Percentiles rank a stretch among this genome's conserved stretches.
Conservation (phyloP, 2,888 invertebrate genomes). For the Spilosoma lubricipeda region DNA sequence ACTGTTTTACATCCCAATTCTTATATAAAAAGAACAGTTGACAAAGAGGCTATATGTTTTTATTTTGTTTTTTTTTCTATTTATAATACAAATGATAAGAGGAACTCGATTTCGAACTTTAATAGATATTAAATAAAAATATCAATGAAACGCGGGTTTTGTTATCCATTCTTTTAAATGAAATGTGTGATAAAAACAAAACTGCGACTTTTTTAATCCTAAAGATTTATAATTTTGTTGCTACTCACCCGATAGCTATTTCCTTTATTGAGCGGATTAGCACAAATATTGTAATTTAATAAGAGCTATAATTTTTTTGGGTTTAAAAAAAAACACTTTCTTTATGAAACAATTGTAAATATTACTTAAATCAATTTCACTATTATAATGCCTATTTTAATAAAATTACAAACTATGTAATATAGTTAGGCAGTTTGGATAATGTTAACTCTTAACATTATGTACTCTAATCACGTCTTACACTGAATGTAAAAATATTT, state of each 20-base stretch:
- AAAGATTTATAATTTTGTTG: too few species aligned
- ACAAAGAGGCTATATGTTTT: too few species aligned
- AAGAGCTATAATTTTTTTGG: not conserved
- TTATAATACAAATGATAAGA: not conserved
- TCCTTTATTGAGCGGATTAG: not conserved
- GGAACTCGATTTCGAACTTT: conserved; percentile 2
- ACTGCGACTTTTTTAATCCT: not conserved
- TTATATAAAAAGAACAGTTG: not conserved
- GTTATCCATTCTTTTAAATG: not conserved
- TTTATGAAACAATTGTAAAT: too few species aligned
- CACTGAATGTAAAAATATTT: too few species aligned
- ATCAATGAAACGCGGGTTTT: conserved; percentile 8
- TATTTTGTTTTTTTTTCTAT: too few species aligned
- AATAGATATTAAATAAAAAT: conserved; percentile 8
- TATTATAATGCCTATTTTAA: too few species aligned
- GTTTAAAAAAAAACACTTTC: too few species aligned
- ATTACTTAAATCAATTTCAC: too few species aligned
- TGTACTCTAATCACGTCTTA: too few species aligned
- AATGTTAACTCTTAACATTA: too few species aligned
- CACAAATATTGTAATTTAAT: not conserved
- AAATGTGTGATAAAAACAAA: not conserved
- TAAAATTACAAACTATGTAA: too few species aligned
- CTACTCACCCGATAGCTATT: conserved; percentile 19
- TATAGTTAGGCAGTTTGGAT: too few species aligned
- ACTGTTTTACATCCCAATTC: not conserved